Conservation (phyloP, 2,113 vertebrate species). For the Bos indicus region DNA sequence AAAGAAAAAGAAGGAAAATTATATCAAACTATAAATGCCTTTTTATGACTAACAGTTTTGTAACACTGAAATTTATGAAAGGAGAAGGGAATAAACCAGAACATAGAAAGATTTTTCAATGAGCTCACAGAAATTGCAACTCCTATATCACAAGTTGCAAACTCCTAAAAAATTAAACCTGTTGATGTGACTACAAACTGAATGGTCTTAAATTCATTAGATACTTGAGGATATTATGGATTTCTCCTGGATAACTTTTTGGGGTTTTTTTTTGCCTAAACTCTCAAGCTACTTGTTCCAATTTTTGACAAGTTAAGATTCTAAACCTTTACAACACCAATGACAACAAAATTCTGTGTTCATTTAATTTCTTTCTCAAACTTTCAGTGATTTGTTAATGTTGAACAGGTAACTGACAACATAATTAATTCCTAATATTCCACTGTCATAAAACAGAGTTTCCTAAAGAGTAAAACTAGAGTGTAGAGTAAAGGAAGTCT, state of each 20-base stretch:
- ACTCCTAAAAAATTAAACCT: slow-evolving; percentile 76
- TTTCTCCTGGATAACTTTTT: slow-evolving; percentile 45
- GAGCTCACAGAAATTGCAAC: slow-evolving; percentile 9
- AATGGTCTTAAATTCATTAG: slow-evolving; percentile 73
- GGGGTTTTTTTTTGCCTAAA: not conserved
- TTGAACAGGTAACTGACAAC: slow-evolving; percentile 45
- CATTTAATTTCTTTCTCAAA: slow-evolving; percentile 61
- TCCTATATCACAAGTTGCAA: slow-evolving; percentile 62
- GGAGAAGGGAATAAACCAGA: slow-evolving; percentile 69
- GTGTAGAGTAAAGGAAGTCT: slow-evolving; percentile 32
- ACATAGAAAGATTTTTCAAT: slow-evolving; percentile 13
- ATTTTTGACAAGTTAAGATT: not conserved
- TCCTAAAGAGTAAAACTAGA: slow-evolving; percentile 16
- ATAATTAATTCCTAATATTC: not conserved
- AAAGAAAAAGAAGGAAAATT: slow-evolving; percentile 79
- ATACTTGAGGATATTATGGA: slow-evolving; percentile 71
- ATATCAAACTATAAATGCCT: slow-evolving; percentile 82
- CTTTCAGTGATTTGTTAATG: slow-evolving; percentile 48
- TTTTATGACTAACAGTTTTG: slow-evolving; percentile 80
- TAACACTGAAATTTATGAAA: slow-evolving; percentile 79
- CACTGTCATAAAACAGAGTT: not conserved
- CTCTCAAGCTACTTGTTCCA: slow-evolving; percentile 28
- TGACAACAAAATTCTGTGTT: slow-evolving; percentile 39
- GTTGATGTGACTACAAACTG: slow-evolving; percentile 75
- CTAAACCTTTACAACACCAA: not conserved